Base-by-base conservation (phyloP, 2,797 vertebrate species). In the Furcifer pardalis region DNA sequence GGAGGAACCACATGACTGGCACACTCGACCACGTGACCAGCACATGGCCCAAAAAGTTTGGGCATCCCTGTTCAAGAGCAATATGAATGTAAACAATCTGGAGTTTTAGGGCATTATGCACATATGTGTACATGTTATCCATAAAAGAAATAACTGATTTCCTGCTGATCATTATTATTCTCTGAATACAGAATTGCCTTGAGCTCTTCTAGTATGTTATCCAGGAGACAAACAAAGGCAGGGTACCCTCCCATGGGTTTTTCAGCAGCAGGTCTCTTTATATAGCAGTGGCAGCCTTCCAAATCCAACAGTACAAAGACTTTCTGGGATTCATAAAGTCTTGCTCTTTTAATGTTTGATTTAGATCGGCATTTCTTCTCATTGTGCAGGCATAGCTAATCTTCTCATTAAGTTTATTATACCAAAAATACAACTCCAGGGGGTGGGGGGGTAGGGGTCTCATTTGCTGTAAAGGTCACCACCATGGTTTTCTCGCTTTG, bases 281-380 rank as follows among this genome's bases (percentile, higher is more conserved):
- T 85, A 81, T 76, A 85, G 44, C 19, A 1, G 2, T 81, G 78
- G 79, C 79, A 30, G 63, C n/a, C 23, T 49, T 86, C 84, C 84
- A 86, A 69, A 30, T 17, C 49, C 81, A 86, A 86, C 40, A 49
- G 62, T 46, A 44, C 56, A 44, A 84, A 69, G 72, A 25, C 79
- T 81, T 86, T 76, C 37, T 68, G 79, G 72, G 76, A 68, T 62
- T 73, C 76, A 62, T 40, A 59, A 25, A 83, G 60, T 46, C n/a
- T 76, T 86, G 84, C 40, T 81, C 79, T 81, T 85, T 86, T 85
- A 17, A 46, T 62, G 49, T 49, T 44, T 71, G 84, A 81, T 69
- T 69, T 42, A 71, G 40, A n/a, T 30, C 79, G 30, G 37, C 49
- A 69, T 68, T 69, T 71, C 73, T 62, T 69, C 49, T 21, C 19